Conservation (phyloP, 2,113 vertebrate species). For the Perccottus glenii region DNA sequence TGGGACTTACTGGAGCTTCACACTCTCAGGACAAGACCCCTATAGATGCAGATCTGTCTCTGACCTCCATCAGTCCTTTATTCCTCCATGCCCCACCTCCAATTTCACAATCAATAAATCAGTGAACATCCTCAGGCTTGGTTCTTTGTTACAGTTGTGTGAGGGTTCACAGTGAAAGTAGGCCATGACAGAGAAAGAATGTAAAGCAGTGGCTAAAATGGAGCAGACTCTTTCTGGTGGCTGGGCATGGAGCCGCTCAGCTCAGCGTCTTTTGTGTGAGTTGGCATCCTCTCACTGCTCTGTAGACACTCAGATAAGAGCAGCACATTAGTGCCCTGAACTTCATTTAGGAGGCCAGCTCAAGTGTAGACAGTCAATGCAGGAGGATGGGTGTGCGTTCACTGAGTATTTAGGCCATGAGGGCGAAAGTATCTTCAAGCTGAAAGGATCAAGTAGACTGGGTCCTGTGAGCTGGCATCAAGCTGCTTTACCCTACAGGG, state of each 20-base stretch:
- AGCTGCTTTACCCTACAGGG: background rate
- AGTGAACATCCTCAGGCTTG: slow-evolving; percentile 3
- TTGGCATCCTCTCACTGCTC: slow-evolving; percentile 30
- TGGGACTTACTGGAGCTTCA: slow-evolving; percentile 8
- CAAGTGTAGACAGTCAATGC: slow-evolving; percentile 20
- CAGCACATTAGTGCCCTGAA: slow-evolving; percentile 25
- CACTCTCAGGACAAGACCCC: slow-evolving; percentile 9
- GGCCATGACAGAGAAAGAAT: slow-evolving; percentile 40
- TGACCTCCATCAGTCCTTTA: slow-evolving; percentile 36
- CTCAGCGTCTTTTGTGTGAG: slow-evolving; percentile 44
- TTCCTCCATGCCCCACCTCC: slow-evolving; percentile 14
- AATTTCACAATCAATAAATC: slow-evolving; percentile 29
- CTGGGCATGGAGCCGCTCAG: slow-evolving; percentile 16
- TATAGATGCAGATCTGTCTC: background rate
- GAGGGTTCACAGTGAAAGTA: slow-evolving; percentile 19
- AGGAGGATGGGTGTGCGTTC: slow-evolving; percentile 3
- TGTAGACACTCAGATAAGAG: slow-evolving; percentile 25
- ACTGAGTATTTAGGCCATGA: slow-evolving; percentile 36
- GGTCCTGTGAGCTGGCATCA: background rate
- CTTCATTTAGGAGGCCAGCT: slow-evolving; percentile 25
- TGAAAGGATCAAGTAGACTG: background rate
- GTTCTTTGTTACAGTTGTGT: slow-evolving; percentile 12
- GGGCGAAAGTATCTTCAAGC: slow-evolving; percentile 1
- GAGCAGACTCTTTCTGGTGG: slow-evolving; percentile 21
- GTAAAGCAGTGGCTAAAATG: slow-evolving; percentile 25